phyloP scores from a whole-genome alignment of 2,888 invertebrate species.

The Liodrosophila aerea region DNA sequence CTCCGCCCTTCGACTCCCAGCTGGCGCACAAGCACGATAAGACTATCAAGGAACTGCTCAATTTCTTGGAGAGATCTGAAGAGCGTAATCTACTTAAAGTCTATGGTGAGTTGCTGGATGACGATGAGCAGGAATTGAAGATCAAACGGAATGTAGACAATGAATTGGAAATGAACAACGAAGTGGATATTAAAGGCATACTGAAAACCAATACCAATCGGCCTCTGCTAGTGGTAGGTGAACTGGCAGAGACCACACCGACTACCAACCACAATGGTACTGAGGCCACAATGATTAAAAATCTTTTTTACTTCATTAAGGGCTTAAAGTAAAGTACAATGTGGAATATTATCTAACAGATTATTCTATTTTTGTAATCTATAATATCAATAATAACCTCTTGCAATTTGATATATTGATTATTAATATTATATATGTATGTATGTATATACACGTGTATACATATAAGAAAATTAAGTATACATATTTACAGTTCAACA shows the following conservation, averaged over 20 bases:
- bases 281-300: constrained; percentile 19
- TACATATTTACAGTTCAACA: too few species aligned
- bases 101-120: constrained; percentile 44
- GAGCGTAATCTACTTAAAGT: constrained; percentile 48
- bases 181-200: neutral
- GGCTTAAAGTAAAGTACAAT: constrained; percentile 31
- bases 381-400: too few species aligned
- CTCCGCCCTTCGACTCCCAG: constrained; percentile 56
- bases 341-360: too few species aligned
- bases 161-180: constrained; percentile 12
- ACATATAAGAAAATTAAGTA: too few species aligned
- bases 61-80: constrained; percentile 55
- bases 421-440: too few species aligned
- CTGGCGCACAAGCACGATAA: constrained; percentile 56
- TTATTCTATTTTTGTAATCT: too few species aligned
- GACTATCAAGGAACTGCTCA: constrained; percentile 51
- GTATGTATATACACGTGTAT: too few species aligned
- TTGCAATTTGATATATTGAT: too few species aligned
- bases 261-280: constrained; percentile 5
- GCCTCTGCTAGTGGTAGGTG: constrained; percentile 33
- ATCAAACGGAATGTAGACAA: constrained; percentile 22
- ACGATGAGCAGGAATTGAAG: constrained; percentile 18
- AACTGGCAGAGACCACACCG: neutral
- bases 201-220: constrained; percentile 8
- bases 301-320: constrained; percentile 59